A percentile compares a stretch with the other conserved stretches of the same genome.
These are phyloP conservation scores for Piscicola geometra DNA, from an alignment of 2,888 invertebrate genomes.

Conservation along the genomic window DNA sequence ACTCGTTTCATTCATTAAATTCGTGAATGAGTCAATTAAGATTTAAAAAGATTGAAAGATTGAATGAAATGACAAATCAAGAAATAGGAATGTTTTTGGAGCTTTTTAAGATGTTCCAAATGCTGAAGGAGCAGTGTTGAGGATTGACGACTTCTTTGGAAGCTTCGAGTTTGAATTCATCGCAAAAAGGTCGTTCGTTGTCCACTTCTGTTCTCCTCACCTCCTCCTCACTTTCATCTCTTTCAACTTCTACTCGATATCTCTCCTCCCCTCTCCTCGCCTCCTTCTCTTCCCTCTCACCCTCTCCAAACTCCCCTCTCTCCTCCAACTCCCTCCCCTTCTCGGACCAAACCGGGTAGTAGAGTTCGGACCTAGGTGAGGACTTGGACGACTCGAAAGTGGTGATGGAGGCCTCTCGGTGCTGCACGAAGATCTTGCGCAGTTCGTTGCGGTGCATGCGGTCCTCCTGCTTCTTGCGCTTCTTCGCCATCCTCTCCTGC, in stretches of 20 bases:
- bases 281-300: background rate
- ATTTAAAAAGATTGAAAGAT: background rate
- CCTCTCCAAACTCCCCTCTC: background rate
- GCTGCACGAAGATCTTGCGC: slow-evolving; percentile 35
- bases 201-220: slow-evolving; percentile 83
- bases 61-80: background rate
- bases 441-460: slow-evolving; percentile 60
- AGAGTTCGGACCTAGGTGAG: background rate
- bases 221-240: slow-evolving; percentile 58
- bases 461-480: slow-evolving; percentile 84
- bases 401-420: slow-evolving; percentile 1
- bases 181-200: slow-evolving; percentile 50
- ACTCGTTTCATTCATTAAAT: slow-evolving; percentile 6
- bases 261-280: no score
- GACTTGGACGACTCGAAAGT: background rate
- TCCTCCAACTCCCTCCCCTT: background rate
- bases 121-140: slow-evolving; percentile 52
- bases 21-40: slow-evolving; percentile 1
- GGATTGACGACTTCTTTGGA: background rate
- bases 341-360: background rate
- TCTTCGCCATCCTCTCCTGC: slow-evolving; percentile 59
- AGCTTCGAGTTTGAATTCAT: slow-evolving; percentile 21
- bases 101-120: slow-evolving; percentile 57
- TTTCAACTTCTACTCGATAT: no score
- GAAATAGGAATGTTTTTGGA: slow-evolving; percentile 46